Base-by-base conservation (phyloP, 2,113 vertebrate genomes). In the Vidua macroura region DNA sequence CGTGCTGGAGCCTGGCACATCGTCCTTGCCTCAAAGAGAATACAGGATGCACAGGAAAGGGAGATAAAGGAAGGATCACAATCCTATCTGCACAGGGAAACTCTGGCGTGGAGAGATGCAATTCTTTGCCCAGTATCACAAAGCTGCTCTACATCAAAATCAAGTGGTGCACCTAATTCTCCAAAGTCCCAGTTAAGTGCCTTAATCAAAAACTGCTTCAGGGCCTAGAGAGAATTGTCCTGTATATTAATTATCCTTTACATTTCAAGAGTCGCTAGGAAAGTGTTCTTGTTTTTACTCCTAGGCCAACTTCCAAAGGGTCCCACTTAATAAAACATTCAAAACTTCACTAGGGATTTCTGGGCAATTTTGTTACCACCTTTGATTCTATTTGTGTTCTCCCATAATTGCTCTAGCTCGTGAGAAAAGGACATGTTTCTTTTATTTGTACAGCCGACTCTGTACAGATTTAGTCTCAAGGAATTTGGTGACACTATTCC, bases 161-260 rank as follows among this genome's bases (percentile, higher is more conserved):
- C 72, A 68, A 92, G 90, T 11, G 59, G 27, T 41, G 63, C 82
- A 91, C 87, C 91, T 83, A 88, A 95, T 91, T 90, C 95, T 96
- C 92, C 90, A 20, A 92, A 93, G 92, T 70, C 93, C 72, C 92
- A 68, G 85, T 81, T 70, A 88, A 92, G 88, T 72, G 69, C 88
- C 88, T 96, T 95, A 96, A 95, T 92, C 94, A 96, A 96, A 96
- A 96, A 93, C 73, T 78, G 94, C 94, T 97, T 37, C 92, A 84
- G 93, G 92, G 93, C 93, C 92, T 94, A 66, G 83, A 90, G 96
- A 92, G 93, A 97, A 92, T 94, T 94, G 76, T 90, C 93, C 95
- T 93, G 91, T 95, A 86, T 68, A 93, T 96, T 97, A 95, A 96
- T 92, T 97, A 95, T 95, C 96, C 95, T 93, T 94, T 94, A 93